Conservation (phyloP, 2,113 vertebrate genomes). For the Micromys minutus region DNA sequence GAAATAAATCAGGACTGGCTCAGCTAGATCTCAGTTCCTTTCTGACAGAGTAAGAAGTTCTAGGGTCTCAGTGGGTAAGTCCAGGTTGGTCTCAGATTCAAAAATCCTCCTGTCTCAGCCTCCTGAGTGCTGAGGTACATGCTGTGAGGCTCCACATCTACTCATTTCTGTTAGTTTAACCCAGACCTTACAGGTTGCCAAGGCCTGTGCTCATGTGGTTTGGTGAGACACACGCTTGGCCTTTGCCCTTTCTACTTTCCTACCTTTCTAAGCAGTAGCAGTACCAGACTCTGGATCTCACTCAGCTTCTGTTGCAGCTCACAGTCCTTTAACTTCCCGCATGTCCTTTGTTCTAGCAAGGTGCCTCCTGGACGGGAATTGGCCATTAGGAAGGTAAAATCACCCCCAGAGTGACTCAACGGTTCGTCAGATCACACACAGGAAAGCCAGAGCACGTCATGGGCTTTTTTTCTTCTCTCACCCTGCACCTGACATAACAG, state of each 20-base stretch:
- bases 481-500: not conserved
- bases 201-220: not conserved
- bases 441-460: not conserved
- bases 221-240: not conserved
- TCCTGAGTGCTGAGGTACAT: not conserved
- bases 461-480: not conserved
- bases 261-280: not conserved
- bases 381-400: too few relatives aligned
- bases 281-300: not conserved
- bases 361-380: not conserved
- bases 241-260: not conserved
- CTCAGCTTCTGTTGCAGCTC: not conserved
- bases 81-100: not conserved
- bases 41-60: slow-evolving; percentile 32
- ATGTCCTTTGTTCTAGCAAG: too few relatives aligned
- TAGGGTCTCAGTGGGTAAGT: too few relatives aligned
- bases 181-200: not conserved
- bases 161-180: not conserved
- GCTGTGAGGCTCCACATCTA: not conserved
- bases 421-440: not conserved
- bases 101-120: not conserved
- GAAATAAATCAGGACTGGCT: slow-evolving; percentile 52
- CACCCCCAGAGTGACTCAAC: not conserved
- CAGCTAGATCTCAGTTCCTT: slow-evolving; percentile 67
- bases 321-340: not conserved